A percentile compares a stretch with the other conserved stretches of the same genome.
These are phyloP conservation scores for Agapostemon virescens DNA, from an alignment of 2,888 invertebrate species.

Conservation along the genomic window DNA sequence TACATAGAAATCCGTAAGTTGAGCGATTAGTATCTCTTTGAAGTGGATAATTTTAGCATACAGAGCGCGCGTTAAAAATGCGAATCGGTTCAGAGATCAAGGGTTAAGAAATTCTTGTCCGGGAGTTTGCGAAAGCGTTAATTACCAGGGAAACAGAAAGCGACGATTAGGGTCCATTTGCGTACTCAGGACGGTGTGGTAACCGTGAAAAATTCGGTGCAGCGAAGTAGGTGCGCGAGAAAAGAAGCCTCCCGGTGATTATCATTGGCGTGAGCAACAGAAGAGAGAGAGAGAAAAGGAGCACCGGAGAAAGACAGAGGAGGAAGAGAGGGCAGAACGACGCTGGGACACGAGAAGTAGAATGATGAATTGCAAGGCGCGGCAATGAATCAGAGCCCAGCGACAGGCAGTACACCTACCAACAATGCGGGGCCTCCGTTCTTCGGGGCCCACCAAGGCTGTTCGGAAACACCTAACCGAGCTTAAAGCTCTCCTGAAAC, in stretches of 20 bases:
- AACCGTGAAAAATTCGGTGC: conserved; percentile 45
- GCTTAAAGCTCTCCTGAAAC: conserved; percentile 52
- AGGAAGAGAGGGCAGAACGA: conserved; percentile 54
- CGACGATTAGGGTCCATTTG: conserved; percentile 32
- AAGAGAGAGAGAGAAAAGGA: conserved; percentile 17
- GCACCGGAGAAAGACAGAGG: conserved; percentile 21
- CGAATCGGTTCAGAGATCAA: not conserved
- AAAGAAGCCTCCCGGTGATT: conserved; percentile 54
- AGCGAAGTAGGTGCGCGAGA: conserved; percentile 43
- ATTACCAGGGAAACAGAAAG: conserved; percentile 33
- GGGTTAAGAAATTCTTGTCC: not conserved
- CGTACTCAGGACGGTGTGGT: conserved; percentile 34
- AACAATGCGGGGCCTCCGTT: conserved; percentile 73
- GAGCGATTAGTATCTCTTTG: not conserved
- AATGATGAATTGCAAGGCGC: conserved; percentile 75
- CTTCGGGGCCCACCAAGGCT: conserved; percentile 72
- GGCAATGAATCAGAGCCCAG: conserved; percentile 74
- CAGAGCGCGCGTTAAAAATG: not conserved
- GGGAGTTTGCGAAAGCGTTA: conserved; percentile 11
- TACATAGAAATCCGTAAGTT: not conserved
- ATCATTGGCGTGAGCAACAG: conserved; percentile 56
- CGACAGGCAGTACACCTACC: conserved; percentile 74
- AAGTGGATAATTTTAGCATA: not conserved
- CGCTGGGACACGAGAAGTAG: conserved; percentile 68
- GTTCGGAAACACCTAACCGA: conserved; percentile 70